Evolutionary conservation across 2,888 invertebrate genomes (phyloP).

Genomic region (Drosophila bunnanda): DNA sequence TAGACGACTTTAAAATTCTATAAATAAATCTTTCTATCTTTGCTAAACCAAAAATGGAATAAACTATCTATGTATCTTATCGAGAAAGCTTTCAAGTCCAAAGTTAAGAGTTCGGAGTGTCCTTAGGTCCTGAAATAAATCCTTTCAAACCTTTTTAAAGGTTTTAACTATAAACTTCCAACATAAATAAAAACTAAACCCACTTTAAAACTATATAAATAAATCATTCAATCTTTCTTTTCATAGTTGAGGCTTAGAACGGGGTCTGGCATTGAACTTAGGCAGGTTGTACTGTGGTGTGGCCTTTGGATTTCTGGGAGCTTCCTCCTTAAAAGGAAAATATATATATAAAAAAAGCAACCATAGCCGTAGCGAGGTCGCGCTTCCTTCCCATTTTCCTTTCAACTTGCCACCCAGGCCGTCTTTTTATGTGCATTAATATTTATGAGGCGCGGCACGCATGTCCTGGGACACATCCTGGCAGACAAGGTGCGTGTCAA

Average conservation of each 20-base stretch:
- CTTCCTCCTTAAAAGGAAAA: background rate
- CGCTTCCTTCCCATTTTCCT: background rate
- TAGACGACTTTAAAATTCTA: too few species aligned
- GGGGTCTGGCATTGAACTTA: background rate
- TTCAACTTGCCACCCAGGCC: background rate
- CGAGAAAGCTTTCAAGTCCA: fast-evolving
- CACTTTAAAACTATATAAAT: background rate
- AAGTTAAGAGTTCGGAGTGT: background rate
- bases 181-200: background rate
- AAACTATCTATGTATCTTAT: background rate
- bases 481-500: constrained; percentile 47
- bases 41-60: background rate
- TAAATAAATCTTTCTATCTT: too few species aligned
- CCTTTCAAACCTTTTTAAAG: background rate
- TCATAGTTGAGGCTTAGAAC: too few species aligned
- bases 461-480: constrained; percentile 38
- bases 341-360: background rate
- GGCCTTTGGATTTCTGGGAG: constrained; percentile 5
- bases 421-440: constrained; percentile 48
- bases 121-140: too few species aligned
- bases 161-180: background rate
- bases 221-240: too few species aligned
- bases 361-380: constrained; percentile 4
- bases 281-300: background rate
- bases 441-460: constrained; percentile 50